Base-by-base conservation (phyloP, 2,888 invertebrate species). In the Cacoxenus indagator region DNA sequence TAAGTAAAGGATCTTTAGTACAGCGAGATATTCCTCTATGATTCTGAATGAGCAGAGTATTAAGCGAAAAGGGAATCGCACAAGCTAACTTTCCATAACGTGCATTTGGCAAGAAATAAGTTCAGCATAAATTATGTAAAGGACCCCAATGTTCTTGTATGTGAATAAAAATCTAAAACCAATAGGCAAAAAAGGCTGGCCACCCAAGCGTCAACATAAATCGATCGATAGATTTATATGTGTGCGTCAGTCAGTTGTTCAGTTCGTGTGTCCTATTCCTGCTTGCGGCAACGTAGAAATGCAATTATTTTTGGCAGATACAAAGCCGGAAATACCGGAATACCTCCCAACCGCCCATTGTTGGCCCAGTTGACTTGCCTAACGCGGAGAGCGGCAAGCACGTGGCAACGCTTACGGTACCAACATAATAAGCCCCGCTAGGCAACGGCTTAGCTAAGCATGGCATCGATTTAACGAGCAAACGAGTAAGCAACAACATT, bases 391-490 rank as follows among this genome's bases (percentile, higher is more conserved):
- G 19, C 54, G 17, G 51, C 54, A 11, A 19, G 29, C 31, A 37
- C 65, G 43, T 54, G 37, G 51, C 54, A 48, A 65, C 31, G 17
- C 24, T 22, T 37, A 19, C 37, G 54, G 57, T 17, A 54, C 57
- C 57, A 82, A 72, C 77, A 79, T 83, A 81, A 81, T 82, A 80
- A 81, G 1, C 76, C 78, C 84, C 74, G 78, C 82, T 83, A 82
- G 84, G 82, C 82, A 83, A 83, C 82, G 72, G 82, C 76, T 78
- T 80, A 73, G 77, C 76, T 71, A 76, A 78, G 71, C 82, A 81
- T 78, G 83, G 82, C 37, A 83, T 83, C 82, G 84, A 83, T 83
- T 83, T 75, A 84, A 83, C 79, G 73, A 81, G 77, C 65, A 51
- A 51, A 17, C 11, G 22, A 51, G 19, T 19, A 17, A 3, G 4